phyloP scores from a whole-genome alignment of 2,888 invertebrate species.

The Ecdyonurus torrentis region DNA sequence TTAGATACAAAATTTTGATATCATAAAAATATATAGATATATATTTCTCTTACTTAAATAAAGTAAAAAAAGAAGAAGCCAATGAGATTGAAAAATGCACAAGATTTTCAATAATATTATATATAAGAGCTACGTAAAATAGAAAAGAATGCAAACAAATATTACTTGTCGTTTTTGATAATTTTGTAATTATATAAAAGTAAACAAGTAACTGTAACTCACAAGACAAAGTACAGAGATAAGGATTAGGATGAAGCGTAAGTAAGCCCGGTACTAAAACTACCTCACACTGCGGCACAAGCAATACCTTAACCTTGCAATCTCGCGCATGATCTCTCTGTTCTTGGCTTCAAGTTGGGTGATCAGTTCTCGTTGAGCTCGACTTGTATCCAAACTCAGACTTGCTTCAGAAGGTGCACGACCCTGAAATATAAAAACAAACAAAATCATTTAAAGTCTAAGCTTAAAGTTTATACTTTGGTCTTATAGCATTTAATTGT shows the following conservation, averaged over 20 bases:
- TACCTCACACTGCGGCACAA: constrained; percentile 21
- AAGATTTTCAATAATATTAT: too few relatives aligned
- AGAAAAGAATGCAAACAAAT: too few relatives aligned
- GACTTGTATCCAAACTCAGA: constrained; percentile 65
- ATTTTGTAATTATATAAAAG: too few relatives aligned
- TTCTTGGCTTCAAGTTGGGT: constrained; percentile 88
- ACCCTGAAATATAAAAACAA: constrained; percentile 25
- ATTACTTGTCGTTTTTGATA: too few relatives aligned
- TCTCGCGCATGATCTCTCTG: constrained; percentile 90
- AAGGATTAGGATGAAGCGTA: background rate
- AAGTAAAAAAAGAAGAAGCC: too few relatives aligned
- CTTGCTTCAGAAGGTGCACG: constrained; percentile 56
- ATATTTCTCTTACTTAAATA: background rate
- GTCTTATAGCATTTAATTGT: too few relatives aligned
- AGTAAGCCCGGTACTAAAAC: background rate
- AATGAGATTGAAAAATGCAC: too few relatives aligned
- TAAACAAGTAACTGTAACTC: too few relatives aligned
- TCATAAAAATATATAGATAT: background rate
- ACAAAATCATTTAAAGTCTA: background rate
- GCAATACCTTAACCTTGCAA: constrained; percentile 60
- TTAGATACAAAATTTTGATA: background rate
- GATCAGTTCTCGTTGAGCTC: constrained; percentile 80
- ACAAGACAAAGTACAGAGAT: too few relatives aligned
- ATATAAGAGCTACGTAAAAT: too few relatives aligned
- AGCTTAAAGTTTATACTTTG: too few relatives aligned